These are phyloP conservation scores for Meloidogyne hapla DNA, from an alignment of 1,140 invertebrate genomes.

Conservation along the genomic window DNA sequence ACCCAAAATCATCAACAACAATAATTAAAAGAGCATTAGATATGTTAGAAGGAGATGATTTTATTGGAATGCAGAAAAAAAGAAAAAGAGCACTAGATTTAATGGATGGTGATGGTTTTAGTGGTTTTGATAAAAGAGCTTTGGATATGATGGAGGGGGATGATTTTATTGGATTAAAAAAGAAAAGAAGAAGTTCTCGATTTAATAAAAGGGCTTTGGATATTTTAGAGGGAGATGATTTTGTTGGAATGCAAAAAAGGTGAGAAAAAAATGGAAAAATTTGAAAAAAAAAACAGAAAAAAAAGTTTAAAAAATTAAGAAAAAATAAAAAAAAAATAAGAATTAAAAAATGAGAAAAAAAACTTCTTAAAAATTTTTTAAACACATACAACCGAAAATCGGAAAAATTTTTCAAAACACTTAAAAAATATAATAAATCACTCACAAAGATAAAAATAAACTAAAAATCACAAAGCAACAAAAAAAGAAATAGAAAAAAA, in stretches of 20 bases:
- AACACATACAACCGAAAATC: too few relatives aligned
- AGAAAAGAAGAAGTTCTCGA: slow-evolving; percentile 34
- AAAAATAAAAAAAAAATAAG: background rate
- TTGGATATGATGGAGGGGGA: slow-evolving; percentile 38
- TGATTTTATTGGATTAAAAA: slow-evolving; percentile 33
- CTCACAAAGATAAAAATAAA: too few relatives aligned
- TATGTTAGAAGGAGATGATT: slow-evolving; percentile 36
- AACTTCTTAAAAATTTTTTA: too few relatives aligned
- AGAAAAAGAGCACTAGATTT: slow-evolving; percentile 36
- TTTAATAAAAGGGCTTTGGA: slow-evolving; percentile 34
- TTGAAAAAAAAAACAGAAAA: background rate
- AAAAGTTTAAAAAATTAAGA: background rate
- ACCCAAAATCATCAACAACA: background rate
- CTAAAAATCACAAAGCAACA: too few relatives aligned
- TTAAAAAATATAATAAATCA: too few relatives aligned
- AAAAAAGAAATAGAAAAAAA: too few relatives aligned
- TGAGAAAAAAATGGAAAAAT: background rate
- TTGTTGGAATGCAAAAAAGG: slow-evolving; percentile 29
- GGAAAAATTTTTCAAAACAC: too few relatives aligned
- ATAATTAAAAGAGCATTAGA: slow-evolving; percentile 27
- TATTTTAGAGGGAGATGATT: slow-evolving; percentile 35
- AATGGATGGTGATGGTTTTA: slow-evolving; percentile 39
- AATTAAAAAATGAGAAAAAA: slow-evolving; percentile 63
- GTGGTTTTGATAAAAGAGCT: slow-evolving; percentile 30
- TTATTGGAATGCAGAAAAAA: slow-evolving; percentile 21